phyloP scores from a whole-genome alignment of 2,888 invertebrate species.

The Imbricaverruca yamaguchii region DNA sequence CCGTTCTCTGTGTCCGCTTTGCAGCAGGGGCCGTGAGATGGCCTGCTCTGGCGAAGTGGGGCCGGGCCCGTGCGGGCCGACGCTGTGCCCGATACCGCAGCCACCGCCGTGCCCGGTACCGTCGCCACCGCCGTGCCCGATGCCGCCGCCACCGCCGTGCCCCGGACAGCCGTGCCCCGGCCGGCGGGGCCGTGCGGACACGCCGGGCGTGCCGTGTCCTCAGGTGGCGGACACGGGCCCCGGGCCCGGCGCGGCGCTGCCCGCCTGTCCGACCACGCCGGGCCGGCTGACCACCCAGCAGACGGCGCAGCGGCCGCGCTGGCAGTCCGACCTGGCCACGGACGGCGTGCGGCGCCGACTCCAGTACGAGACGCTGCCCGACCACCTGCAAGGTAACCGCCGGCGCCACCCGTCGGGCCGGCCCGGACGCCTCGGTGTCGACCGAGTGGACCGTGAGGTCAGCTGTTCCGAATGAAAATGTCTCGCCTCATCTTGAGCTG shows the following conservation, averaged over 20 bases:
- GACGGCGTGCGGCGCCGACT: background rate
- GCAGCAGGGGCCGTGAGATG: too few relatives aligned
- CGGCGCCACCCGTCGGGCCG: too few relatives aligned
- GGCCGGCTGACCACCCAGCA: background rate
- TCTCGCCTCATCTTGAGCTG: too few relatives aligned
- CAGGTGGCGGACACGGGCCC: background rate
- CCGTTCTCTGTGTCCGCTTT: too few relatives aligned
- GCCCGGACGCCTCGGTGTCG: too few relatives aligned
- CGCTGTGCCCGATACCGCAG: too few relatives aligned
- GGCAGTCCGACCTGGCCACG: background rate
- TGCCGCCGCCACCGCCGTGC: background rate
- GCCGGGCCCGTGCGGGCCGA: too few relatives aligned
- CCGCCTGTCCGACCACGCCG: background rate
- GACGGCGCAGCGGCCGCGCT: background rate
- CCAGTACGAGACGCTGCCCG: slow-evolving; percentile 10
- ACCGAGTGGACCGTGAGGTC: too few relatives aligned
- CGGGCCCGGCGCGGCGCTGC: background rate
- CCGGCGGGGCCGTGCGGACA: background rate
- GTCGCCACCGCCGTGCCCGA: background rate
- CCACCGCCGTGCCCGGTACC: too few relatives aligned
- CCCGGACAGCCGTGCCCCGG: background rate
- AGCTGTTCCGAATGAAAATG: too few relatives aligned
- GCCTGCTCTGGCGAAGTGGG: too few relatives aligned
- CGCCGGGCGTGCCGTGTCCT: slow-evolving; percentile 18
- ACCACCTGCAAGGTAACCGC: background rate